Evolutionary conservation across 2,113 vertebrate genomes (phyloP).

Genomic region (Oncorhynchus gorbuscha): DNA sequence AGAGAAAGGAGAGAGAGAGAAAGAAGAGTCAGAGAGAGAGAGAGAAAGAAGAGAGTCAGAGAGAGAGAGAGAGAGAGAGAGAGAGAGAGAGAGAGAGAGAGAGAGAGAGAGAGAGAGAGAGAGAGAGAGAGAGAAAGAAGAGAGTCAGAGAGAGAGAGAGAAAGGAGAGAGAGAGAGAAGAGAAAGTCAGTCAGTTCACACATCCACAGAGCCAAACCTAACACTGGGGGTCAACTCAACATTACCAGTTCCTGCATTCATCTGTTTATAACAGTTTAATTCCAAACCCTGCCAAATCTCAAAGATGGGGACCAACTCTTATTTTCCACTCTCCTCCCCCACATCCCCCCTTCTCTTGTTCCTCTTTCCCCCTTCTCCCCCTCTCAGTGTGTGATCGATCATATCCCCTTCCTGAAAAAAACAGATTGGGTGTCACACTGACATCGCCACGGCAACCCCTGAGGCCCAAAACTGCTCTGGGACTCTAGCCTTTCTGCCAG

Average conservation of each 20-base stretch:
- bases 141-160: not conserved
- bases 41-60: not conserved
- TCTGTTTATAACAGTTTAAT: not conserved
- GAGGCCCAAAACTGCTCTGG: constrained; percentile 62
- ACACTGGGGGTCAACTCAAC: not conserved
- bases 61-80: not conserved
- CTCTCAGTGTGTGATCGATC: constrained; percentile 65
- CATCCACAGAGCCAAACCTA: constrained; percentile 2
- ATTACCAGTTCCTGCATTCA: not conserved
- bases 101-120: not conserved
- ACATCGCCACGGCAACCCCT: constrained; percentile 66
- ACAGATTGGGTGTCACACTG: constrained; percentile 75
- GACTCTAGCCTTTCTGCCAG: constrained; percentile 71
- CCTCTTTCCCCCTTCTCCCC: not conserved
- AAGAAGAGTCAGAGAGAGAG: not conserved
- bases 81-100: not conserved
- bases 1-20: not conserved
- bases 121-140: not conserved
- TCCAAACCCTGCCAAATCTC: constrained; percentile 24
- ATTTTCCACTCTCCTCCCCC: not conserved
- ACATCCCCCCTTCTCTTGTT: not conserved
- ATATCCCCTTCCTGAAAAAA: constrained; percentile 67
- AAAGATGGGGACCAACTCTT: constrained; percentile 31
- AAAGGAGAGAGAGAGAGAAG: constrained; percentile 69
- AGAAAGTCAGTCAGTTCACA: not conserved